These are phyloP conservation scores for Echinops telfairi DNA, from an alignment of 2,113 vertebrate genomes.

Conservation along the genomic window DNA sequence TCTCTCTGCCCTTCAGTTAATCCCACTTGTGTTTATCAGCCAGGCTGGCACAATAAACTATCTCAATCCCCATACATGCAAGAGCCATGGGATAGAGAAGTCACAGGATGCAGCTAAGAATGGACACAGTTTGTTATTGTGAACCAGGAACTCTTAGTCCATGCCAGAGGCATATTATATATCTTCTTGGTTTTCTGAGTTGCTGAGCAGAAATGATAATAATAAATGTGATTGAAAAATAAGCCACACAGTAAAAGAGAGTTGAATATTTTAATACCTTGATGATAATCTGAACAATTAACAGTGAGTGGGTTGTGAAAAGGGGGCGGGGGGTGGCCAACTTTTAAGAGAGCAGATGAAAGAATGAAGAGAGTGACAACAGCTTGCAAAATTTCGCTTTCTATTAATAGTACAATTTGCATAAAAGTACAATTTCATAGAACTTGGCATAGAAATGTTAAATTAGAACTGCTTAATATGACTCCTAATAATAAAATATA, in stretches of 20 bases:
- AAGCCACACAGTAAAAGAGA: conserved; percentile 63
- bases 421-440: conserved; percentile 69
- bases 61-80: neutral
- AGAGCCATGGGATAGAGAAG: neutral
- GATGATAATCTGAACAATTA: conserved; percentile 64
- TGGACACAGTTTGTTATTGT: neutral
- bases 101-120: neutral
- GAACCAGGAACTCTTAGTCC: neutral
- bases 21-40: no score
- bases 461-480: conserved; percentile 78
- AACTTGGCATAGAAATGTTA: conserved; percentile 74
- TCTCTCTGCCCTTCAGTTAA: no score
- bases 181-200: conserved; percentile 9
- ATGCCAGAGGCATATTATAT: neutral
- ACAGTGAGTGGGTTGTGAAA: conserved; percentile 35
- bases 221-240: conserved; percentile 43
- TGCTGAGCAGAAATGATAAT: conserved; percentile 51
- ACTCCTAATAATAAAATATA: conserved; percentile 77
- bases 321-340: conserved; percentile 41
- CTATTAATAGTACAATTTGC: conserved; percentile 80
- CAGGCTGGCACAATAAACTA: no score
- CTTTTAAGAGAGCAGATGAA: conserved; percentile 67
- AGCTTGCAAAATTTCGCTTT: conserved; percentile 77
- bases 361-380: conserved; percentile 64
- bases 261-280: conserved; percentile 66